Percentiles rank a stretch among this genome's conserved stretches.
These are phyloP conservation scores for Melipona quadrifasciata DNA, from an alignment of 1,140 invertebrate genomes.

Conservation along the genomic window DNA sequence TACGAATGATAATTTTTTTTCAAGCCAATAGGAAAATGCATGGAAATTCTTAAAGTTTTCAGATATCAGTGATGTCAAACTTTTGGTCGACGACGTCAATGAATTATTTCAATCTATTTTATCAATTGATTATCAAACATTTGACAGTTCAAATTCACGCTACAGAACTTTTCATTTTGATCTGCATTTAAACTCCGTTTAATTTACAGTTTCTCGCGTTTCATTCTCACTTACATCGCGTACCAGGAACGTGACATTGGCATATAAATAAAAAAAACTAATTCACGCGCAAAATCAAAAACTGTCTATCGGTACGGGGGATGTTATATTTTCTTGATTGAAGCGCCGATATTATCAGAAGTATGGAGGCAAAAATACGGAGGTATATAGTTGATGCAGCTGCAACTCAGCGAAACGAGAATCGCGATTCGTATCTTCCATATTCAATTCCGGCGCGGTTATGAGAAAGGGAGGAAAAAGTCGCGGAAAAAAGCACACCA, in stretches of 20 bases:
- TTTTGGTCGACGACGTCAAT: too few relatives aligned
- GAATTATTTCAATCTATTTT: too few relatives aligned
- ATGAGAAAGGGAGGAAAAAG: background rate
- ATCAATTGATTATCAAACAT: too few relatives aligned
- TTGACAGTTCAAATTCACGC: too few relatives aligned
- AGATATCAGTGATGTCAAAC: too few relatives aligned
- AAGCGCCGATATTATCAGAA: constrained; percentile 12
- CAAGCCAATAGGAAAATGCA: too few relatives aligned
- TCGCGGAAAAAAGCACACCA: background rate
- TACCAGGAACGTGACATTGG: background rate
- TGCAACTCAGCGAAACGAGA: constrained; percentile 30
- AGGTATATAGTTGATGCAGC: background rate
- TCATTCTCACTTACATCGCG: background rate
- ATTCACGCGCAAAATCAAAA: background rate
- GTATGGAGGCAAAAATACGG: constrained; percentile 12
- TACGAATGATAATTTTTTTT: too few relatives aligned
- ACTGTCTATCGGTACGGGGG: background rate
- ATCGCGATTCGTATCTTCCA: constrained; percentile 12
- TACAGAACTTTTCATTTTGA: too few relatives aligned
- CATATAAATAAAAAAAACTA: constrained; percentile 1
- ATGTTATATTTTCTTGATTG: background rate
- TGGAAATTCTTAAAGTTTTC: too few relatives aligned
- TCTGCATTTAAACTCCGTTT: background rate
- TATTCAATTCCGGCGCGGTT: constrained; percentile 16
- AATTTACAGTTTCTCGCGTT: background rate